phyloP scores from a whole-genome alignment of 1,140 invertebrate genomes.

The Sogatella furcifera region DNA sequence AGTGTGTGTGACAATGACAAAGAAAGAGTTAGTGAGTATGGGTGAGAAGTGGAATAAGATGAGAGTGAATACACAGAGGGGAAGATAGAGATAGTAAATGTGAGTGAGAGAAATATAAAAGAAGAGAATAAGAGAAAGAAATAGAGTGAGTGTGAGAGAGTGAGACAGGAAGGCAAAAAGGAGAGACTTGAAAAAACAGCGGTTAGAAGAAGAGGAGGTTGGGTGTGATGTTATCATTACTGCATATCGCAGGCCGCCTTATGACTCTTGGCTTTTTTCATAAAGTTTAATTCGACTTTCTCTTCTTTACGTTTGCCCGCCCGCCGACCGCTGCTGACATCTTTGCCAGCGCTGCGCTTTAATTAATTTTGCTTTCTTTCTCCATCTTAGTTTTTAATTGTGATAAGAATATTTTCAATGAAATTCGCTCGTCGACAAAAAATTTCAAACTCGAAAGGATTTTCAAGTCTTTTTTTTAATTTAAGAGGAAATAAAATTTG shows the following conservation, averaged over 20 bases:
- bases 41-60: too few species aligned
- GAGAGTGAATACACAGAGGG: too few species aligned
- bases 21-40: too few species aligned
- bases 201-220: background rate
- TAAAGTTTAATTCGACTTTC: constrained; percentile 3
- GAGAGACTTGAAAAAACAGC: too few species aligned
- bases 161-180: too few species aligned
- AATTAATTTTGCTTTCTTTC: constrained; percentile 1
- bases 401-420: background rate
- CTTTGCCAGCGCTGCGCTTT: background rate
- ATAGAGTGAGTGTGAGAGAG: too few species aligned
- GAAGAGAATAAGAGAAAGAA: too few species aligned
- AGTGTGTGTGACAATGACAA: too few species aligned
- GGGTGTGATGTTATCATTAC: background rate
- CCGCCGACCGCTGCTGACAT: background rate
- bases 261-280: background rate
- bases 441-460: background rate
- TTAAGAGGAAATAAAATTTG: constrained; percentile 1
- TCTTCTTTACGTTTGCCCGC: background rate
- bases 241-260: background rate
- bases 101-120: too few species aligned
- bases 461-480: background rate
- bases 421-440: constrained; percentile 1
- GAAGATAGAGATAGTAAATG: too few species aligned
- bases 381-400: constrained; percentile 1